These are phyloP conservation scores for Theonella swinhoei DNA, from an alignment of 37 sponge, comb jelly and placozoan genomes.

Conservation along the genomic window DNA sequence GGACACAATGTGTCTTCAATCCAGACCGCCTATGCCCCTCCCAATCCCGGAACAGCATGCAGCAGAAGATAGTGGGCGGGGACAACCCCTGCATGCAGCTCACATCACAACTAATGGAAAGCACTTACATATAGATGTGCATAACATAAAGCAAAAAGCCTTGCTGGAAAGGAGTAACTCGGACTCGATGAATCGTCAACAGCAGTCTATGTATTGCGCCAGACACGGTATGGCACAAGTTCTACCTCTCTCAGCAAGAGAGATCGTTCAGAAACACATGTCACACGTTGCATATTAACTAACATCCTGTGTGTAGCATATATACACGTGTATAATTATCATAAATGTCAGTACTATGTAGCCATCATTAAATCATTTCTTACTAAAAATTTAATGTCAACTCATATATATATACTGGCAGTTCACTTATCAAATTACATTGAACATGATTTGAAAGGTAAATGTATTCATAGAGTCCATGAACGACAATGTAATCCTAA, in stretches of 20 bases:
- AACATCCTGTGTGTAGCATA: no score
- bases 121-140: not conserved
- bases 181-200: no score
- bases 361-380: no score
- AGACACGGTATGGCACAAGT: not conserved
- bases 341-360: no score
- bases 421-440: no score
- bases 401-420: no score
- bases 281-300: not conserved
- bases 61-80: not conserved
- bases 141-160: not conserved
- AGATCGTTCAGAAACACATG: not conserved
- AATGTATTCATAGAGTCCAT: no score
- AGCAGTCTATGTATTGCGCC: not conserved
- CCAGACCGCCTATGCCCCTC: not conserved
- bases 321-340: no score
- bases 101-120: not conserved
- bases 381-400: no score
- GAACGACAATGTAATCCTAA: no score
- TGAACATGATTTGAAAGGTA: no score
- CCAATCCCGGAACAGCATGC: not conserved
- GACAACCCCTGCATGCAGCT: not conserved
- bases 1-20: not conserved
- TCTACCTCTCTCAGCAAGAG: not conserved
- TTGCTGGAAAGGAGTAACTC: not conserved